Base-by-base conservation (phyloP, 1,140 invertebrate species). In the Drosophila tani region DNA sequence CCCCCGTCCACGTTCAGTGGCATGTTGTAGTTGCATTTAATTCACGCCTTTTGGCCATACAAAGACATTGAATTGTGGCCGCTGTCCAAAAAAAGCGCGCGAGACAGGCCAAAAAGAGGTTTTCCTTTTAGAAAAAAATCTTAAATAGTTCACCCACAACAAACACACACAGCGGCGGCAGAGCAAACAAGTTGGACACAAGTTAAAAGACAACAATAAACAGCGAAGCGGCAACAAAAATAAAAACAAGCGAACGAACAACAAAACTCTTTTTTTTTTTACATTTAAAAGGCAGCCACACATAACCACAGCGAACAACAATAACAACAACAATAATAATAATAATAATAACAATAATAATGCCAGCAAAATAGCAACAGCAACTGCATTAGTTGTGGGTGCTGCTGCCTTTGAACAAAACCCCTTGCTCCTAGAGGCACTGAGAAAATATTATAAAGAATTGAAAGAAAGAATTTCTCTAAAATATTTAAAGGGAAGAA, bases 11-110 rank as follows among this genome's bases (percentile, higher is more conserved):
- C 49, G 7, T 60, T 47, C 32, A 47, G 56, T 21, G 46, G 38
- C 50, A 56, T 29, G 65, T 65, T 76, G 74, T 62, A 67, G 49
- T 74, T 73, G 75, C 64, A 69, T 78, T 82, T 82, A 82, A 82
- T 82, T 82, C 78, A 75, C 81, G 81, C 81, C 79, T 82, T 71
- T 78, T 81, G 75, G 74, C 78, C 79, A 81, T 77, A 82, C 79
- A 81, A 81, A 81, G 79, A 71, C 71, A 81, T 81, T 81, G 78
- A 84, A 82, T 87, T 87, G 82, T 84, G 75, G 82, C 40, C 59
- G 68, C 75, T 59, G 75, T 67, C 75, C 56, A 77, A 60, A 76
- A 73, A 66, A 12, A 67, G 68, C 55, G 43, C 47, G 56, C 40
- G n/a, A 60, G 40, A 32, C 47, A 55, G 55, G 66, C 66, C 56